phyloP scores from a whole-genome alignment of 2,113 vertebrate species.

The Pomatostomus ruficeps region DNA sequence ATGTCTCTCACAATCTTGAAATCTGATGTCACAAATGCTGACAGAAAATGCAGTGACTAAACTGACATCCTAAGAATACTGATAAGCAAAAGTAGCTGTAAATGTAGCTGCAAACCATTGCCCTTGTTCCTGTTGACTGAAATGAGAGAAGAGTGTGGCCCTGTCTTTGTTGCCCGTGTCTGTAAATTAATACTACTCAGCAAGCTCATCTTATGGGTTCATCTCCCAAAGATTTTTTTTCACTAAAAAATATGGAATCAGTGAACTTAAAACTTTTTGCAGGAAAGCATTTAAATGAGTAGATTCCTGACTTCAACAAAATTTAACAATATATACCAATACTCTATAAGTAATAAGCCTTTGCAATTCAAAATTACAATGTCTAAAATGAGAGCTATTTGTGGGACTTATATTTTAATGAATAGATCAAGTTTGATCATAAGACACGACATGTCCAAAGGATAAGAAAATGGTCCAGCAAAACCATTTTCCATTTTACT shows the following conservation, averaged over 20 bases:
- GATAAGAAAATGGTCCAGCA: neutral
- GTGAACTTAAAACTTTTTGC: neutral
- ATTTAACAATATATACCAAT: neutral
- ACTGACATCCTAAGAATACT: neutral
- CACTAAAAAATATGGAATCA: neutral
- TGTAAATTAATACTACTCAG: neutral
- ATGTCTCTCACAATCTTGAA: neutral
- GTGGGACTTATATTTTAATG: neutral
- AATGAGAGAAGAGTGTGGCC: neutral
- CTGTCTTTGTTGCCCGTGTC: neutral
- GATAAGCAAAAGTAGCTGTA: neutral
- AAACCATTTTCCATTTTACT: neutral
- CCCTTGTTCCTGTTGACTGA: neutral
- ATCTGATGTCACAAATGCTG: neutral
- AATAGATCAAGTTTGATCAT: neutral
- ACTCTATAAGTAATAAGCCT: neutral
- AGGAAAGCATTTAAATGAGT: neutral
- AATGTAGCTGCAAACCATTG: neutral
- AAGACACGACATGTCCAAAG: neutral
- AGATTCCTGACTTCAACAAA: neutral
- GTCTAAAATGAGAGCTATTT: neutral
- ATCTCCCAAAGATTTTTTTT: neutral
- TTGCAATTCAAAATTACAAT: neutral
- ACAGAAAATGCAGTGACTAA: neutral
- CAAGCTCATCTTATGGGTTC: neutral